Evolutionary conservation across 2,888 invertebrate species (phyloP).

Genomic region (Meiosimyza platycephala): DNA sequence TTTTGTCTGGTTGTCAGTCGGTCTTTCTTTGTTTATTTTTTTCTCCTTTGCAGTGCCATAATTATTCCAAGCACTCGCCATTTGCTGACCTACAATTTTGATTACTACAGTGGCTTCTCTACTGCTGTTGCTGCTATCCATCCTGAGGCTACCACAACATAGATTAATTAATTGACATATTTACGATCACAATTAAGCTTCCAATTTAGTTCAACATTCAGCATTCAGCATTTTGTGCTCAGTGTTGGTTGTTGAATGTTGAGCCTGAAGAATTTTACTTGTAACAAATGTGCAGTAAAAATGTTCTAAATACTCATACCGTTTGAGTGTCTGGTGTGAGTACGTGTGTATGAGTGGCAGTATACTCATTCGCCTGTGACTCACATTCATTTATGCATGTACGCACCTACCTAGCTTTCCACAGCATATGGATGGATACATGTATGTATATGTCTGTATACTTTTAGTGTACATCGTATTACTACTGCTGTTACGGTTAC

Average conservation of each 20-base stretch:
- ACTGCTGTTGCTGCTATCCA: background rate
- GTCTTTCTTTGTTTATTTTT: background rate
- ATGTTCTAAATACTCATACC: too few relatives aligned
- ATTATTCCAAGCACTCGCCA: too few relatives aligned
- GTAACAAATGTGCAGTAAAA: too few relatives aligned
- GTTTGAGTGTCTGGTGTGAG: background rate
- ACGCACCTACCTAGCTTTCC: too few relatives aligned
- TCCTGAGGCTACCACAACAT: background rate
- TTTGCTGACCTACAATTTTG: background rate
- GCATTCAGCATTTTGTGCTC: too few relatives aligned
- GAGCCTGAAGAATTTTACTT: too few relatives aligned
- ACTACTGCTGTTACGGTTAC: background rate
- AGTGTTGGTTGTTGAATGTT: background rate
- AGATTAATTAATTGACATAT: conserved; percentile 26
- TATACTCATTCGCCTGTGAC: too few relatives aligned
- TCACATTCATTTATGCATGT: too few relatives aligned
- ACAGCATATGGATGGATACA: background rate
- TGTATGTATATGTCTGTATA: background rate
- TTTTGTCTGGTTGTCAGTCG: too few relatives aligned
- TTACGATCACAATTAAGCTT: conserved; percentile 12
- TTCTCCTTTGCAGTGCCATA: background rate
- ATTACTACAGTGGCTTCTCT: background rate
- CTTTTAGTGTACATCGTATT: background rate
- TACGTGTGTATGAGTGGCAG: background rate
- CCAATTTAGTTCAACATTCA: background rate